Percentiles rank a stretch among this genome's conserved stretches.
Conservation (phyloP, 2,888 invertebrate species). For the Clunio marinus region DNA sequence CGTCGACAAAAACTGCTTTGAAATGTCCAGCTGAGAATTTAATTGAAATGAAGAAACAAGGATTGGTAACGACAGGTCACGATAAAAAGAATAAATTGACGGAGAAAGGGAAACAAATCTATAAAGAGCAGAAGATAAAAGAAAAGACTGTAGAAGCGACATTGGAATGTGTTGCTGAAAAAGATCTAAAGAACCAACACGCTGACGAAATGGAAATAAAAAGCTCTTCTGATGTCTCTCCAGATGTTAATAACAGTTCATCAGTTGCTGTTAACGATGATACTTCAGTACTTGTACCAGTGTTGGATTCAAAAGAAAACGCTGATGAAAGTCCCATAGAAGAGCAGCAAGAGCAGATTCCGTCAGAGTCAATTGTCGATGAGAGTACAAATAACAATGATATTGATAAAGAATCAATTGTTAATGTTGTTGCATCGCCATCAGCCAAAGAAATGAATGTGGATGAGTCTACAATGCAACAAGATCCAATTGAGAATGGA, state of each 20-base stretch:
- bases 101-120: constrained; percentile 16
- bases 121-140: constrained; percentile 7
- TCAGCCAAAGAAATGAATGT: constrained; percentile 1
- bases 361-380: not conserved
- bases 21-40: constrained; percentile 17
- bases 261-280: not conserved
- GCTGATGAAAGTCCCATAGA: not conserved
- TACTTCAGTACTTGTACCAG: not conserved
- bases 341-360: not conserved
- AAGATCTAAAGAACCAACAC: too few relatives aligned
- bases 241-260: not conserved
- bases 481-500: constrained; percentile 34
- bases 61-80: not conserved
- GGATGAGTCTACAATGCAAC: constrained; percentile 5
- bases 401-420: constrained; percentile 1
- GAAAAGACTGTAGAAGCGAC: not conserved
- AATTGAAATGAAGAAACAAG: constrained; percentile 27
- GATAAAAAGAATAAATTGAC: constrained; percentile 16
- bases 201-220: not conserved
- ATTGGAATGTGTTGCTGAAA: not conserved
- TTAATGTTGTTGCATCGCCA: constrained; percentile 9
- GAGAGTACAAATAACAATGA: constrained; percentile 22
- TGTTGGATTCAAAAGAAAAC: too few relatives aligned
- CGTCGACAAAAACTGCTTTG: constrained; percentile 15
- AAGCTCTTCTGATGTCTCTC: not conserved